phyloP scores from a whole-genome alignment of 1,140 invertebrate species.

The Bombus haemorrhoidalis region DNA sequence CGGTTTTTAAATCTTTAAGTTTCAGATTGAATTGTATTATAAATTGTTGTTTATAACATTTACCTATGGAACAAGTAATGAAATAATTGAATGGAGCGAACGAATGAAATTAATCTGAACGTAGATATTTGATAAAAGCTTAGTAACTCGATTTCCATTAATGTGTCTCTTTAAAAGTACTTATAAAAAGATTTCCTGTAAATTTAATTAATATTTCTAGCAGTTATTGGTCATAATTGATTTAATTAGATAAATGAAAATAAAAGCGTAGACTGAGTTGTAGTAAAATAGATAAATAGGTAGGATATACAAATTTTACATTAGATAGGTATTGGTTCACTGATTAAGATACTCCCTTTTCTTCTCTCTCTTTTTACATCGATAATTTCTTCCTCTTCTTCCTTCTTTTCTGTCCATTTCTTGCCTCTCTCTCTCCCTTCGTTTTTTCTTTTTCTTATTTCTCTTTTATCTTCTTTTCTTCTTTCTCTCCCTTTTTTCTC shows the following conservation, averaged over 20 bases:
- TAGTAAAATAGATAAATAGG: not conserved
- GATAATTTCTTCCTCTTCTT: not conserved
- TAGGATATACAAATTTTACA: not conserved
- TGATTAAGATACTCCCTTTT: not conserved
- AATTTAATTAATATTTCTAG: not conserved
- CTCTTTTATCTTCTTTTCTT: not conserved
- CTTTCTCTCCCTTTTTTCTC: too few species aligned
- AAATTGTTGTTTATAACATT: too few species aligned
- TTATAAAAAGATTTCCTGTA: not conserved
- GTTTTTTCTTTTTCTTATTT: not conserved
- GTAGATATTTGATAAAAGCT: too few species aligned
- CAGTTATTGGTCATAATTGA: too few species aligned
- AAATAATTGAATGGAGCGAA: too few species aligned
- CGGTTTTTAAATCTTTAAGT: too few species aligned
- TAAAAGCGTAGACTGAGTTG: not conserved
- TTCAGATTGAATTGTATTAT: too few species aligned
- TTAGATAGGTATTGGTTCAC: not conserved
- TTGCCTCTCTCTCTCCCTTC: not conserved
- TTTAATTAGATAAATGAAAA: too few species aligned
- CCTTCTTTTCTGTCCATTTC: not conserved
- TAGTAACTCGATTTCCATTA: too few species aligned
- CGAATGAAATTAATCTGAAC: too few species aligned
- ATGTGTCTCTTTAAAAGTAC: too few species aligned
- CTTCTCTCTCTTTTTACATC: not conserved
- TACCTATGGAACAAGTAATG: too few species aligned